Base-by-base conservation (phyloP, 1,140 invertebrate species). In the Trichoplusia ni region DNA sequence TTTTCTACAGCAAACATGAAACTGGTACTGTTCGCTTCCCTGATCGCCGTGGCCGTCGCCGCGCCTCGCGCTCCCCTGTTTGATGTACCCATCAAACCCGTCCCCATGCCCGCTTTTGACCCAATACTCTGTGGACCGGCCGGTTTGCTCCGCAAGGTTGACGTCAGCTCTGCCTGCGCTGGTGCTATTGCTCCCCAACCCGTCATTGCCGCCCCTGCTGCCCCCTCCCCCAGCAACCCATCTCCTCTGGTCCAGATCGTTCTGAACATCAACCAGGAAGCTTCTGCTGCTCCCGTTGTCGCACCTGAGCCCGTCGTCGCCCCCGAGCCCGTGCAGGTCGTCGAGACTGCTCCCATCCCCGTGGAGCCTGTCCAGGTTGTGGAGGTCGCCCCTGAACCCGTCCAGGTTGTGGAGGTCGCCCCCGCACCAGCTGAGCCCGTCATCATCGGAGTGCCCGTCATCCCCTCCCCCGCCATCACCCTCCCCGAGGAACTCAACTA, bases 401-500 rank as follows among this genome's bases (percentile, higher is more conserved):
- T 47, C 46, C 19, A 54, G 1, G 51, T 54, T 19, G 33, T 54
- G 1, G 51, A 51, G 14, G 5, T 2, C 23, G 42, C 29, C 5
- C 47, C 69, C 38, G 23, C n/a, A n/a, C n/a, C n/a, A n/a, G n/a
- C n/a, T n/a, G 47, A 49, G 16, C 25, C 60, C 59, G 33, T 64
- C 4, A 27, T 56, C 18, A 47, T 60, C 6, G 59, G 1, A 37
- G 37, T 31, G 27, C 53, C 53, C 35, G 27, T 67, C 4, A 27
- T 66, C 14, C 63, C 74, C 7, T 2, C 42, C 8, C 53, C 63
- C 18, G 58, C 49, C 21, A 33, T 64, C 11, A 33, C 16, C 31
- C 62, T 64, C 3, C 64, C 64, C 27, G 53, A 66, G 6, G 29
- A 14, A 21, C 54, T 61, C 49, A 67, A 71, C 64, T 71, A 67